Evolutionary conservation across 1,140 invertebrate species (phyloP).

Genomic region (Drosophila leontia): DNA sequence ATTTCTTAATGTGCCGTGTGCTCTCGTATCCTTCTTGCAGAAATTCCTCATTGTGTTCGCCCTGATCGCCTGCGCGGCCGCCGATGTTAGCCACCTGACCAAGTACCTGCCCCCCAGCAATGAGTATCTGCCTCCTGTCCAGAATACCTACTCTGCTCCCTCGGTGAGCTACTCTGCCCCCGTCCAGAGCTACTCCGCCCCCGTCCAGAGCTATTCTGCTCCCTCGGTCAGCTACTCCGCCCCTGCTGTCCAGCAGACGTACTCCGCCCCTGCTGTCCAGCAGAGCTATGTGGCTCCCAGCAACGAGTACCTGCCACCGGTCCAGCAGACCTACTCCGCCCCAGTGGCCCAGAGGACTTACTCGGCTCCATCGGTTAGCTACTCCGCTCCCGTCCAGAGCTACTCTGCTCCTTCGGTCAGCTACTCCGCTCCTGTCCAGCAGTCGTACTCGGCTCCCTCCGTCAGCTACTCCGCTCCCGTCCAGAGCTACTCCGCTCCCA

Average conservation of each 20-base stretch:
- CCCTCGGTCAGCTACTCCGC: constrained; percentile 54
- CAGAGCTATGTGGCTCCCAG: constrained; percentile 35
- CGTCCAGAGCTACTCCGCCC: constrained; percentile 59
- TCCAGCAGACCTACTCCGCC: constrained; percentile 48
- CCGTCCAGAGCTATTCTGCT: constrained; percentile 15
- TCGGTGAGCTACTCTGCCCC: constrained; percentile 52
- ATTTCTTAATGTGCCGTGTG: constrained; percentile 26
- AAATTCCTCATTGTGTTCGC: constrained; percentile 83
- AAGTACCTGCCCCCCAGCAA: constrained; percentile 68
- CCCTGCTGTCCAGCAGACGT: constrained; percentile 36
- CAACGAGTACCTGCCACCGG: constrained; percentile 31
- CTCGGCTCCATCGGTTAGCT: constrained; percentile 41
- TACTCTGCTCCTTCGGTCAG: constrained; percentile 36
- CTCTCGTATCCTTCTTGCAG: constrained; percentile 52
- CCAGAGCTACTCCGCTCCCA: constrained; percentile 39
- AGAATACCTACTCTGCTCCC: constrained; percentile 39
- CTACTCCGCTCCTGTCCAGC: constrained; percentile 49
- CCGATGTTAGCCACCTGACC: constrained; percentile 80
- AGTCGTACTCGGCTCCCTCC: constrained; percentile 39
- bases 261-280: constrained; percentile 29
- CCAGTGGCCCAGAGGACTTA: constrained; percentile 47
- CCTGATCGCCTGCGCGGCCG: constrained; percentile 73
- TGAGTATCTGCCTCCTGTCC: constrained; percentile 71
- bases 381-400: constrained; percentile 50
- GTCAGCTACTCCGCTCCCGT: constrained; percentile 44